Base-by-base conservation (phyloP, 2,113 vertebrate genomes). In the Triplophysa rosa region DNA sequence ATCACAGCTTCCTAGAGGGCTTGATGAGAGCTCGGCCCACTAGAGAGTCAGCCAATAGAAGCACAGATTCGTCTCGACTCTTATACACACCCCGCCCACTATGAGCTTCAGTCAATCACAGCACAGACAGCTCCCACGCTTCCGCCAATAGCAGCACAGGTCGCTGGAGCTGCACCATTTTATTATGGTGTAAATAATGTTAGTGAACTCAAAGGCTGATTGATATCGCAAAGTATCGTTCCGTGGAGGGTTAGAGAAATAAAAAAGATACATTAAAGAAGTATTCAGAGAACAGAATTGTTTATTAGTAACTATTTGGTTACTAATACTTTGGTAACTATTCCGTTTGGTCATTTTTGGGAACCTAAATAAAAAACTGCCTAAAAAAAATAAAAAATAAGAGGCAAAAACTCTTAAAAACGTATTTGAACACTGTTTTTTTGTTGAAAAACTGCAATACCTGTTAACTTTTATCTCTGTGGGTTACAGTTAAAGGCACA, bases 91-190 rank as follows among this genome's bases (percentile, higher is more conserved):
- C 11, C 75, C 65, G 58, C 77, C 77, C 16, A 54, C 77, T 23
- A 17, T 3, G 12, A 3, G 24, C 13, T 0, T 52, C 17, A 14
- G 12, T 23, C 21, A 11, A 16, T 45, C 37, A 45, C 47, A 64
- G 7, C 82, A 83, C 83, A 67, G 24, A 47, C 77, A 67, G 74
- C 40, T 59, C 40, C 63, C 61, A 23, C 21, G 24, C 56, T 52
- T 49, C 56, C 77, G 58, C 92, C 89, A 93, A 93, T 92, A 63
- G 49, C 76, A 77, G 86, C 79, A 80, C 83, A 8, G 87, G 80
- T 80, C 85, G 80, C 81, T 67, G 71, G 82, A 80, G 74, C 80
- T 86, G 59, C 56, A 71, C 17, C 19, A n/a, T 21, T 21, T 21
- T 58, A 58, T 58, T 58, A 58, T 52, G 49, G 54, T 21, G 54